Evolutionary conservation across 2,113 vertebrate species (phyloP), one percentile per base, ranked within the genome.

Genomic region (Castor canadensis): DNA sequence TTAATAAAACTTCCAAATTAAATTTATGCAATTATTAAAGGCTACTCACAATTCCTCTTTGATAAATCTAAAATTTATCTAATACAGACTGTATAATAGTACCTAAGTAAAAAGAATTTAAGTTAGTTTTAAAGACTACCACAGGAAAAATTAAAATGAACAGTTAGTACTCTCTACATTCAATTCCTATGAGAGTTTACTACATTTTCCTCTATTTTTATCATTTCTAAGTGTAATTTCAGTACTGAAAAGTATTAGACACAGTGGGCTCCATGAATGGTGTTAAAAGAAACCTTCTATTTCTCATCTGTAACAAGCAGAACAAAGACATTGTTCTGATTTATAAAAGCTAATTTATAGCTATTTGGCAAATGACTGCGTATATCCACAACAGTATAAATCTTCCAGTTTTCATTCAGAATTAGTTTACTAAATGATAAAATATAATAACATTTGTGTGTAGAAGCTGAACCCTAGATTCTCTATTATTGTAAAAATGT

Each of bases 1-100:
- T 75, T 79, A 83, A 80, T 79, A 69, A 92, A 92, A 71, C 15
- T 72, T 87, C 30, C 64, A 87, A 76, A 76, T 94, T 96, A 87
- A 76, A 38, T 67, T 43, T 40, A 77, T 77, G 54, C 16, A 81
- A 85, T 56, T 95, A 32, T 81, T 76, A 93, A 82, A 94, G 38
- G 0, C 45, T 28, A 84, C 26, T 72, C 28, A 72, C 24, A 47
- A 49, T 88, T 81, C 9, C 10, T 88, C 40, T 83, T 81, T 73
- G 64, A 56, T 91, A 87, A 90, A 77, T 64, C 20, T 77, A 92
- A 90, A 62, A 3, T 43, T 72, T 45, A n/a, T 43, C 22, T 88
- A 49, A 43, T 30, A 17, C 95, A 87, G 62, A 5, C 28, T 76
- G 5, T 1, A 32, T 1, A 75, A 45, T 69, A 0, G 4, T 73